Evolutionary conservation across 2,888 invertebrate species (phyloP).

Genomic region (Zygaena filipendulae): DNA sequence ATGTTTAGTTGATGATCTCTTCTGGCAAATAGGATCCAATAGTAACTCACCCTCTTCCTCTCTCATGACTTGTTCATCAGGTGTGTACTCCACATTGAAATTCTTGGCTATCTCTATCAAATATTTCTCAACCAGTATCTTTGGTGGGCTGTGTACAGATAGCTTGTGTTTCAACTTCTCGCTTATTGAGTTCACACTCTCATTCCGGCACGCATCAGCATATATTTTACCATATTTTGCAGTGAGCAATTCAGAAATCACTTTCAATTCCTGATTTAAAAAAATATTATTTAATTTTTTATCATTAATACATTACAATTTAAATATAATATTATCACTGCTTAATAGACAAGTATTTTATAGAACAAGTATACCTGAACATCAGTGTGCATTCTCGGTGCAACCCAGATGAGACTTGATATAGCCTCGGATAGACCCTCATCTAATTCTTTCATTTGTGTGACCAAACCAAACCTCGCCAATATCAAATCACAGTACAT

Average conservation of each 20-base stretch:
- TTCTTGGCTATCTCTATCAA: conserved; percentile 96
- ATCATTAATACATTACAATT: not conserved
- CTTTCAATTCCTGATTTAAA: conserved; percentile 70
- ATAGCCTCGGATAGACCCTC: conserved; percentile 96
- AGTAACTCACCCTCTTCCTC: conserved; percentile 76
- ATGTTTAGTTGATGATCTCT: too few relatives aligned
- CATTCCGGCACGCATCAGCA: conserved; percentile 87
- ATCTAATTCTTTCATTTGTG: conserved; percentile 96
- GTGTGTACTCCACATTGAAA: conserved; percentile 94
- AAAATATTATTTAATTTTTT: conserved; percentile 1
- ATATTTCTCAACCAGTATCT: conserved; percentile 91
- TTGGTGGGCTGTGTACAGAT: conserved; percentile 94
- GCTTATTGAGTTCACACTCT: conserved; percentile 83
- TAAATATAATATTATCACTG: not conserved
- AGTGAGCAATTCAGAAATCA: conserved; percentile 89
- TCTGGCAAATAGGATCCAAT: too few relatives aligned
- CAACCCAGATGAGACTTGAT: conserved; percentile 96
- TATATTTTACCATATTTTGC: conserved; percentile 95
- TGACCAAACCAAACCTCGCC: conserved; percentile 95
- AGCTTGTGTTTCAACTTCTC: conserved; percentile 94
- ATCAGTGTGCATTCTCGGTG: conserved; percentile 91
- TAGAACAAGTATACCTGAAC: conserved; percentile 65
- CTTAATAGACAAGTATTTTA: not conserved
- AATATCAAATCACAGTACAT: conserved; percentile 98
- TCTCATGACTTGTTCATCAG: conserved; percentile 92